Evolutionary conservation across 2,888 invertebrate genomes (phyloP).

Genomic region (Cremastinae sp.): DNA sequence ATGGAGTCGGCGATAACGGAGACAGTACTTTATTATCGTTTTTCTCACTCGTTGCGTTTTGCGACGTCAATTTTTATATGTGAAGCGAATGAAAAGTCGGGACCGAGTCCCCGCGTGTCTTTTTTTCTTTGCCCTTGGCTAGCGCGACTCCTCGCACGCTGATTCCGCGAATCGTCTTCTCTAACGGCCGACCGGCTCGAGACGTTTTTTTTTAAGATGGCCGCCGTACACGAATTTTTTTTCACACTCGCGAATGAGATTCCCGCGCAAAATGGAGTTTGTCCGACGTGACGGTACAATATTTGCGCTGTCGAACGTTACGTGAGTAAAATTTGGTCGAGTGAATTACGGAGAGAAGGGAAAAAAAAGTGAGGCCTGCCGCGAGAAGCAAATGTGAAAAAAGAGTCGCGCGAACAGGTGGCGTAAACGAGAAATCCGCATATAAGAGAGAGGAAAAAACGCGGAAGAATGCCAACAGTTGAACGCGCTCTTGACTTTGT

Average conservation of each 20-base stretch:
- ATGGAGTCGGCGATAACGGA: too few species aligned
- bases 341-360: neutral
- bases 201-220: slow-evolving; percentile 16
- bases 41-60: too few species aligned
- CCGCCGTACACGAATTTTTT: neutral
- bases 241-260: neutral
- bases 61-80: too few species aligned
- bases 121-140: too few species aligned
- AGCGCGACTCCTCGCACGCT: too few species aligned
- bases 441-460: slow-evolving; percentile 1
- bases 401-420: slow-evolving; percentile 43
- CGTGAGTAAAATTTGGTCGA: neutral
- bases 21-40: too few species aligned
- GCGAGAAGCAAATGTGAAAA: neutral
- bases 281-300: neutral
- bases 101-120: too few species aligned
- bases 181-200: neutral
- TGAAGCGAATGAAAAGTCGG: too few species aligned
- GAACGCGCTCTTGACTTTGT: neutral
- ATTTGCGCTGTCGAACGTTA: neutral
- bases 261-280: slow-evolving; percentile 7
- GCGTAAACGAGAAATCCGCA: slow-evolving; percentile 10
- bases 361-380: neutral
- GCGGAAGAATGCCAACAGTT: too few species aligned
- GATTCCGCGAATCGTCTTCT: neutral